These are phyloP conservation scores for Ptychobarbus kaznakovi DNA, from an alignment of 2,797 vertebrate species.

Conservation along the genomic window DNA sequence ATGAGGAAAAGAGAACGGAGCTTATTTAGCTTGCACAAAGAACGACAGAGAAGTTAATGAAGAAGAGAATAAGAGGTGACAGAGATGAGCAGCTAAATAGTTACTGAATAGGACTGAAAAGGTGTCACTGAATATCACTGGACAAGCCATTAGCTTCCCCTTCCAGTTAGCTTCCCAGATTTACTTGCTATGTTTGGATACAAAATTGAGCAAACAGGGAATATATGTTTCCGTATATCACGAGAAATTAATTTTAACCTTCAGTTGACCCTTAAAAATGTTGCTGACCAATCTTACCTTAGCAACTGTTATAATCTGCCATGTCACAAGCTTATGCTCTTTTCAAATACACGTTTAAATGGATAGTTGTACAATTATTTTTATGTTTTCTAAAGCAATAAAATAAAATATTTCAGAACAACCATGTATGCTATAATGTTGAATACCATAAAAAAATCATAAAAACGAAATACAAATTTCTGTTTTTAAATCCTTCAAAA, in stretches of 20 bases:
- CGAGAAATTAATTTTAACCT: neutral
- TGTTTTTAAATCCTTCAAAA: neutral
- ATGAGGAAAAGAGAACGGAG: conserved; percentile 23
- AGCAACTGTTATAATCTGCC: neutral
- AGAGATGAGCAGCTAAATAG: conserved; percentile 45
- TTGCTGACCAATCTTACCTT: neutral
- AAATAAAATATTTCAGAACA: neutral
- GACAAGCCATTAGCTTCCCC: conserved; percentile 28
- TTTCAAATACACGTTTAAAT: neutral
- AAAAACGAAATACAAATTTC: neutral
- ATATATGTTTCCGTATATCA: neutral
- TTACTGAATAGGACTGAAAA: conserved; percentile 34
- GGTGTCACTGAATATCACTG: conserved; percentile 31
- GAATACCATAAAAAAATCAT: too few relatives aligned
- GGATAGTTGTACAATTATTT: neutral
- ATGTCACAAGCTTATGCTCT: neutral
- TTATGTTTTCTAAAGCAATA: neutral
- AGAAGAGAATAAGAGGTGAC: conserved; percentile 46
- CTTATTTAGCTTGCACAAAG: conserved; percentile 49
- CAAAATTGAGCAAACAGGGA: neutral
- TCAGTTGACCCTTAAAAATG: neutral
- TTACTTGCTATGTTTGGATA: neutral
- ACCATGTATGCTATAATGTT: too few relatives aligned
- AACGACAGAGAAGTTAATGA: conserved; percentile 50
- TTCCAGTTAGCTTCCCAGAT: conserved; percentile 18